Conservation (phyloP, 2,888 invertebrate genomes). For the Helleia helle region DNA sequence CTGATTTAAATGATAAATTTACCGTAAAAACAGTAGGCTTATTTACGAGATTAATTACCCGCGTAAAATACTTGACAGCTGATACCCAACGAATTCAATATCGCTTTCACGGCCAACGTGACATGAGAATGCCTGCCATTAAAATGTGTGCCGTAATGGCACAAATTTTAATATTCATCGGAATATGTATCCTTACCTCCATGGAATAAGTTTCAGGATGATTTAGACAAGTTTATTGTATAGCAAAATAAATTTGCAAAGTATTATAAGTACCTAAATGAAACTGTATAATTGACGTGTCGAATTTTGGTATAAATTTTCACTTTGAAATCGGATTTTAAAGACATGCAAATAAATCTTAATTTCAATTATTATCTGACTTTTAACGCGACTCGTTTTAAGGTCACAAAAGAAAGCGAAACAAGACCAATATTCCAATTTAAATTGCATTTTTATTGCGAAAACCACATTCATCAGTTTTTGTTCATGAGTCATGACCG, state of each 20-base stretch:
- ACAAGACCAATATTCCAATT: background rate
- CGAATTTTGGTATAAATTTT: no score
- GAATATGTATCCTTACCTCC: background rate
- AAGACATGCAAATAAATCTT: background rate
- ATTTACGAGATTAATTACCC: background rate
- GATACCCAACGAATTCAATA: background rate
- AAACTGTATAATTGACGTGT: no score
- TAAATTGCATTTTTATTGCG: background rate
- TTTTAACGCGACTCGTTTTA: background rate
- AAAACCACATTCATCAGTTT: no score
- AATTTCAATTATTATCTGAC: no score
- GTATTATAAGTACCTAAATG: no score
- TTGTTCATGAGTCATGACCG: background rate
- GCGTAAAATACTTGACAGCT: background rate
- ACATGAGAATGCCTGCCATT: background rate
- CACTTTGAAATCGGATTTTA: no score
- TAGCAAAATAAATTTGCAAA: no score
- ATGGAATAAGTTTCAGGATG: background rate
- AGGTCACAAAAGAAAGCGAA: slow-evolving; percentile 3
- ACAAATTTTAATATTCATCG: no score
- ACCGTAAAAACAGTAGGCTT: no score
- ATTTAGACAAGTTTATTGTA: no score
- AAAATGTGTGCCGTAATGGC: no score
- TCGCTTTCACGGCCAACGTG: background rate
- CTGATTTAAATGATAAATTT: no score